Evolutionary conservation across 2,888 invertebrate species (phyloP).

Genomic region (Nudaria mundana): DNA sequence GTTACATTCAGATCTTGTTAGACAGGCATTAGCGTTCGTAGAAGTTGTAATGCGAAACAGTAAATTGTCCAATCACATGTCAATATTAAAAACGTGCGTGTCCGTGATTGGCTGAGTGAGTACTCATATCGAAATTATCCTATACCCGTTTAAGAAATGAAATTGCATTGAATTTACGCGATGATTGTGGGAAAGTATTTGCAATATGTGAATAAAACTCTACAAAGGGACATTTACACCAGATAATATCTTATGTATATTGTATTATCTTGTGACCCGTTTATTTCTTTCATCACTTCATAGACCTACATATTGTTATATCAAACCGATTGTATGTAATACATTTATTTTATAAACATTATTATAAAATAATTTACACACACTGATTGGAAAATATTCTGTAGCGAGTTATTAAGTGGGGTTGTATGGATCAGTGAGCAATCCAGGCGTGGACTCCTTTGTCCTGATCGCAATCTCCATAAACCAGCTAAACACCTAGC

Average conservation of each 20-base stretch:
- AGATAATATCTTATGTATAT: too few relatives aligned
- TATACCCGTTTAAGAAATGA: constrained; percentile 20
- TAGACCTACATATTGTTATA: constrained; percentile 13
- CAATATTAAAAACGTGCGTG: constrained; percentile 40
- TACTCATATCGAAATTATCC: constrained; percentile 19
- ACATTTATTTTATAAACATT: too few relatives aligned
- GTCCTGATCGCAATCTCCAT: constrained; percentile 79
- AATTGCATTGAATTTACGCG: constrained; percentile 21
- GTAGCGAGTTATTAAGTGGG: constrained; percentile 44
- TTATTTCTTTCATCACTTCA: too few relatives aligned
- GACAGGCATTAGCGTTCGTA: constrained; percentile 35
- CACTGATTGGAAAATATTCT: constrained; percentile 44
- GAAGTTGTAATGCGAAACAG: constrained; percentile 42
- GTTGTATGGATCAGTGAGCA: constrained; percentile 63
- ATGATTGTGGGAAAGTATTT: constrained; percentile 12
- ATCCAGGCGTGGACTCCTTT: constrained; percentile 71
- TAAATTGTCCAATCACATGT: constrained; percentile 60
- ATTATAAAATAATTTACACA: too few relatives aligned
- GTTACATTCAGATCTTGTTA: constrained; percentile 40
- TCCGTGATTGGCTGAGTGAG: constrained; percentile 36
- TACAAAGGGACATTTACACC: too few relatives aligned
- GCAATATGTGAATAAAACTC: neutral
- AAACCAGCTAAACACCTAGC: constrained; percentile 78
- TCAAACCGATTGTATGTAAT: too few relatives aligned
- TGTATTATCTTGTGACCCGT: too few relatives aligned